Base-by-base conservation (phyloP, 2,797 vertebrate genomes). In the Syndactyla subalaris region DNA sequence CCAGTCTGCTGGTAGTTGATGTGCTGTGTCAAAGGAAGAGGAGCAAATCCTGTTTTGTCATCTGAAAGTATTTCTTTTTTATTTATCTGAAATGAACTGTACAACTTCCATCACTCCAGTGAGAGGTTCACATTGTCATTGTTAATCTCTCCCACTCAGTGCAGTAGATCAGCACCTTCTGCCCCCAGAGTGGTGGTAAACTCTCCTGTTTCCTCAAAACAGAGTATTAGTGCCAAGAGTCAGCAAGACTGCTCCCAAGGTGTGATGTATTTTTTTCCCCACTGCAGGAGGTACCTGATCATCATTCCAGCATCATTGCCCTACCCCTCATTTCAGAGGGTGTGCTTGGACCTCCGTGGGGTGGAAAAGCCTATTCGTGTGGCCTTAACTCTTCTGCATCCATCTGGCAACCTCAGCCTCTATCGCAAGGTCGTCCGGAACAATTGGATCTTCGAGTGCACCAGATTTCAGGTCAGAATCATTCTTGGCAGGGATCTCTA, bases 271-370 rank as follows among this genome's bases (percentile, higher is more conserved):
- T 92, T 46, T n/a, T 85, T 52, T 77, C 58, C 29, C 32, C 23
- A 51, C 46, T 81, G 51, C 68, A 97, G 97, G 93, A 97, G 89
- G 77, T 97, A 97, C 72, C 38, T 97, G 94, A 95, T 97, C 52
- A 49, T 95, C 7, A 8, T 97, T 63, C 97, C 97, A 62, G 97
- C 96, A 38, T 63, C 59, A 27, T 88, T 98, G 34, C 76, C 85
- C 52, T 96, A 97, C 52, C 97, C 96, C 23, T 97, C 96, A 45
- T 85, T 88, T 62, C 96, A 97, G 92, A 97, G 96, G 14, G 91
- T 85, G 14, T 97, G 96, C 80, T 86, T 98, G 91, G 97, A 97
- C 70, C 91, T 98, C 45, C 95, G 88, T 46, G 95, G 95, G 16
- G 36, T 96, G 38, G 91, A 95, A 49, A 97, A 95, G 59, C 93